phyloP scores from a whole-genome alignment of 2,113 vertebrate species.

The Spea multiplicata region DNA sequence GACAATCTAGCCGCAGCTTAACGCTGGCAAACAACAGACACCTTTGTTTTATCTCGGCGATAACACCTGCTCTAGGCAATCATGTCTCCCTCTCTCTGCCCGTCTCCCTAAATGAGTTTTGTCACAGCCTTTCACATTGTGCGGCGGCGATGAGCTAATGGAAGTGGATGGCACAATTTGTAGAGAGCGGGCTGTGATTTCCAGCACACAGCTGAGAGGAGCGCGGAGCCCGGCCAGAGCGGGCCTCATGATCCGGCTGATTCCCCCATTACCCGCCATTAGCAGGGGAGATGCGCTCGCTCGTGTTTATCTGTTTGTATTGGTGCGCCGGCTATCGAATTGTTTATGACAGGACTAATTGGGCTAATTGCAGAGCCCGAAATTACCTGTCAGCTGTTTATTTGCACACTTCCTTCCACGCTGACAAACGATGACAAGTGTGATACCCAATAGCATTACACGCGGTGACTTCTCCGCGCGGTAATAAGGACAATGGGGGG shows the following conservation, averaged over 20 bases:
- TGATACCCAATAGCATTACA: conserved; percentile 95
- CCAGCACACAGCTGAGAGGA: conserved; percentile 85
- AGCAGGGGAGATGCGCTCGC: conserved; percentile 80
- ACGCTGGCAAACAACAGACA: conserved; percentile 41
- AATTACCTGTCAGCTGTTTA: conserved; percentile 99
- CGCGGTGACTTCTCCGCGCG: conserved; percentile 91
- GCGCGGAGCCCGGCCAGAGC: conserved; percentile 63
- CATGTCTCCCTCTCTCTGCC: conserved; percentile 72
- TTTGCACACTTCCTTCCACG: conserved; percentile 91
- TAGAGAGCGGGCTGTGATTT: conserved; percentile 91
- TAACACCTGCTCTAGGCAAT: conserved; percentile 94
- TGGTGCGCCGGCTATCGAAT: conserved; percentile 94
- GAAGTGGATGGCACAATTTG: conserved; percentile 98
- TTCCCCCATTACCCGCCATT: conserved; percentile 97
- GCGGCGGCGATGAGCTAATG: conserved; percentile 87
- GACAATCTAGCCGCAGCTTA: conserved; percentile 1
- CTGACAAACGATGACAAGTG: conserved; percentile 99
- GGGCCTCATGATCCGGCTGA: conserved; percentile 76
- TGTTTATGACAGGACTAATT: conserved; percentile 99
- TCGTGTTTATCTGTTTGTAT: conserved; percentile 96
- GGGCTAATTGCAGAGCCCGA: conserved; percentile 99
- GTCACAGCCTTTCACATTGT: conserved; percentile 95
- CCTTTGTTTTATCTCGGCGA: conserved; percentile 85
- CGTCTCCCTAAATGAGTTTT: conserved; percentile 93
- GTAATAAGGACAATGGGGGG: conserved; percentile 91